Percentiles rank a stretch among this genome's conserved stretches.
These are phyloP conservation scores for Penelope pileata DNA, from an alignment of 2,113 vertebrate genomes.

Conservation along the genomic window DNA sequence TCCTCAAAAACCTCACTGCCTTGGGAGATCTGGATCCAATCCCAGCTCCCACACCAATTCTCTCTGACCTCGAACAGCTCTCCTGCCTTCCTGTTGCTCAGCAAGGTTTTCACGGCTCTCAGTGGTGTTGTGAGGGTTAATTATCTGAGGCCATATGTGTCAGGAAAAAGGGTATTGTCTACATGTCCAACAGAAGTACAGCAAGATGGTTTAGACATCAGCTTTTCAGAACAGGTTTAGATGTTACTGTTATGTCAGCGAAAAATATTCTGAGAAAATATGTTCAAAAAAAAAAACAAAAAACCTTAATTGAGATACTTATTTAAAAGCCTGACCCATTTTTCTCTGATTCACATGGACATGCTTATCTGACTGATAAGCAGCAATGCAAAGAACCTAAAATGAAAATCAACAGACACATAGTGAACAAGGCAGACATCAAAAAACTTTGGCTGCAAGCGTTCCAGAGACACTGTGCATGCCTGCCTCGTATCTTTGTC, in stretches of 20 bases:
- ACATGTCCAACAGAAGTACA: not conserved
- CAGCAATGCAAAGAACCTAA: not conserved
- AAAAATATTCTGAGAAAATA: not conserved
- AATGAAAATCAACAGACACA: not conserved
- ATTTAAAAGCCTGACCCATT: not conserved
- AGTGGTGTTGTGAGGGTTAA: not conserved
- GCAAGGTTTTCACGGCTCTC: not conserved
- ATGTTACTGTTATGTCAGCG: not conserved
- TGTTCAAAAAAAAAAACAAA: not conserved
- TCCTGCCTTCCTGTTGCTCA: not conserved
- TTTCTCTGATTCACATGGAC: not conserved
- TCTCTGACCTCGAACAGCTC: not conserved
- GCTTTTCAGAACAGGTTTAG: not conserved
- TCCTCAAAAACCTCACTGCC: not conserved
- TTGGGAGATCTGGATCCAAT: not conserved
- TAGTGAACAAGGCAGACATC: not conserved
- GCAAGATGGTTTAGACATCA: not conserved
- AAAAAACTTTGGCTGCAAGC: not conserved
- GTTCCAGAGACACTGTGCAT: not conserved
- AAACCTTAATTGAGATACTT: not conserved
- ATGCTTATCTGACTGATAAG: not conserved
- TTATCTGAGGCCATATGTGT: not conserved
- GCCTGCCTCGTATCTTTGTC: not conserved
- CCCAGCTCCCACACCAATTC: not conserved
- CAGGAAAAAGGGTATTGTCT: not conserved